Evolutionary conservation across 1,140 invertebrate species (phyloP), one percentile per base, ranked within the genome.

Genomic region (Drosophila lacteicornis): DNA sequence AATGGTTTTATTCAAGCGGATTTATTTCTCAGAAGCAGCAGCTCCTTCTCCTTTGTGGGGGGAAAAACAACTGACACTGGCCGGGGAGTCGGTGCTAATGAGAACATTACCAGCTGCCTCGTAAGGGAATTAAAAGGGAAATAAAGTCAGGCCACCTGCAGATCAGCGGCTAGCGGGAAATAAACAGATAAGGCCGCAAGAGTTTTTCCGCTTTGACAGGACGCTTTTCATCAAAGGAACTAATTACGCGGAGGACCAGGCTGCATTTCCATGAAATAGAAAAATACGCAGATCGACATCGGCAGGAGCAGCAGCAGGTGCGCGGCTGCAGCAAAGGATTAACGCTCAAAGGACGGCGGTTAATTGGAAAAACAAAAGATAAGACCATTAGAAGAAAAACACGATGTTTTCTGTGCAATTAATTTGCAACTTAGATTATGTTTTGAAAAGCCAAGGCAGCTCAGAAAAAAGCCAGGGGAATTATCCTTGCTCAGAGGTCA

Each of bases 311-410:
- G 42, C 15, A 43, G 42, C n/a, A 8, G 42, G 42, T n/a, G 42
- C 15, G 3, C 42, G 11, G 38, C n/a, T 27, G 15, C 25, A 51
- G 27, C 27, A n/a, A 51, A 30, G 25, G 27, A 27, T 53, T 30
- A 30, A 15, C 50, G 27, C 9, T 51, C 27, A 51, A 51, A 51
- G 49, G 25, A 51, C 0, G 25, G 11, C 9, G 11, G 15, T 51
- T 51, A 30, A 51, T 17, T 12, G 47, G 25, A 49, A 49, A 27
- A 40, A 40, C 38, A 40, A 40, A 40, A 40, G 38, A 40, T 40
- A 15, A 40, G 38, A 3, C 38, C 38, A 40, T 40, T 40, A 40
- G 13, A 25, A 13, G 22, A 4, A n/a, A 50, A 27, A 50, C 27
- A n/a, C 5, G 9, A 2, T 9, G 8, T 4, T 11, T 25, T 50